Evolutionary conservation across 1,140 invertebrate species (phyloP).

Genomic region (Drosophila nebulosa): DNA sequence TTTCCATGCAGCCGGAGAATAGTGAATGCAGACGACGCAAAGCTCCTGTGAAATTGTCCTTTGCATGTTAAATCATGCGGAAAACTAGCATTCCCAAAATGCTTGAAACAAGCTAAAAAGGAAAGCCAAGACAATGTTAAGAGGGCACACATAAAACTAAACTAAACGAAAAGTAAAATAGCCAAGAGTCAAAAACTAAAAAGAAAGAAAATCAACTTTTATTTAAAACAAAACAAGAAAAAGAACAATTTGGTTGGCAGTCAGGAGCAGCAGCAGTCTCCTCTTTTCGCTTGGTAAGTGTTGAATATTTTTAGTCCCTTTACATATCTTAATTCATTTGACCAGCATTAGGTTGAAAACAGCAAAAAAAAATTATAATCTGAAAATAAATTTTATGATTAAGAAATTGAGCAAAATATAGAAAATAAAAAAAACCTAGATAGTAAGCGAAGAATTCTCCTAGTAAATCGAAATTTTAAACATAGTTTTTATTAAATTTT

Average conservation of each 20-base stretch:
- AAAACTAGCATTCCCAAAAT: slow-evolving; percentile 38
- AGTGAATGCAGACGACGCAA: neutral
- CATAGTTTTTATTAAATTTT: too few species aligned
- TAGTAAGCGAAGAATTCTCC: too few species aligned
- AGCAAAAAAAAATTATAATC: too few species aligned
- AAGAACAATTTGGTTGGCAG: neutral
- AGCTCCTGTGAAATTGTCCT: slow-evolving; percentile 23
- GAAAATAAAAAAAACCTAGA: too few species aligned
- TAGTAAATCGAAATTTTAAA: too few species aligned
- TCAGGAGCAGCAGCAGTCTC: neutral
- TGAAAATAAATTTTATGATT: too few species aligned
- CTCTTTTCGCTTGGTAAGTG: slow-evolving; percentile 18
- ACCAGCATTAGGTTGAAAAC: neutral
- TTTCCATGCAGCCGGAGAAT: slow-evolving; percentile 11
- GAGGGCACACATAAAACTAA: slow-evolving; percentile 13
- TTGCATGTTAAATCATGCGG: slow-evolving; percentile 52
- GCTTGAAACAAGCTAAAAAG: slow-evolving; percentile 7
- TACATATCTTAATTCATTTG: neutral
- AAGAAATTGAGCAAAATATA: too few species aligned
- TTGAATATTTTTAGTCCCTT: neutral
- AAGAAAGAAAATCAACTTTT: neutral
- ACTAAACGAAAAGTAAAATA: slow-evolving; percentile 18
- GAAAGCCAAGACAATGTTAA: slow-evolving; percentile 12
- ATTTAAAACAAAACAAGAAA: neutral
- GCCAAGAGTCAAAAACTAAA: slow-evolving; percentile 19